These are phyloP conservation scores for Pandemis heparana DNA, from an alignment of 2,888 invertebrate species.

Conservation along the genomic window DNA sequence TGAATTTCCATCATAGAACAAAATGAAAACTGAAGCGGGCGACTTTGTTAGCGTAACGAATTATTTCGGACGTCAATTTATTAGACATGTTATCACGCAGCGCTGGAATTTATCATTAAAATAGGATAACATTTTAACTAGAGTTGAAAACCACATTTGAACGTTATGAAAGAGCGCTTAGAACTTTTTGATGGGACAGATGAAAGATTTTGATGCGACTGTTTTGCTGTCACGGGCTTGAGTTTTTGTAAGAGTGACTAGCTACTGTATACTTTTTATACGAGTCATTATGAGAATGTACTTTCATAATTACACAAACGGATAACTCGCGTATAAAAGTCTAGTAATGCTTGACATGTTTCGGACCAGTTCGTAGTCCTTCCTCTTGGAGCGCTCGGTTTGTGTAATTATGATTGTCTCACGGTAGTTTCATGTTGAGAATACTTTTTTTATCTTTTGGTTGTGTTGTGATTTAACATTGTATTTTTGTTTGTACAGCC, in stretches of 20 bases:
- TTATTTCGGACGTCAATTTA: conserved; percentile 82
- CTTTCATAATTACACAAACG: too few species aligned
- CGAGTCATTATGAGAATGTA: too few species aligned
- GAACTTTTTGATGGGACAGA: not conserved
- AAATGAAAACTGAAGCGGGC: conserved; percentile 83
- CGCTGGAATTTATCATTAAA: conserved; percentile 7
- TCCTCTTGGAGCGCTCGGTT: too few species aligned
- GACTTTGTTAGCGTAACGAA: conserved; percentile 82
- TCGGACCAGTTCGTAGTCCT: too few species aligned
- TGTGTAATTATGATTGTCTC: too few species aligned
- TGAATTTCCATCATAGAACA: conserved; percentile 84
- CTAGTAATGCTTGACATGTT: too few species aligned
- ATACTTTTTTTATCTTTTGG: not conserved
- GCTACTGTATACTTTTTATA: not conserved
- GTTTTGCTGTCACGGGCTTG: not conserved
- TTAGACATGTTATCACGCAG: conserved; percentile 70
- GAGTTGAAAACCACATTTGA: not conserved
- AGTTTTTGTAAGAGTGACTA: not conserved
- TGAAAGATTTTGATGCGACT: conserved; percentile 4
- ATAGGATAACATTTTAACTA: not conserved
- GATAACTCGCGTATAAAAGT: too few species aligned
- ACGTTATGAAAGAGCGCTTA: not conserved
- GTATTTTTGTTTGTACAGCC: conserved; percentile 64
- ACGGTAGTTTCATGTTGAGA: too few species aligned
- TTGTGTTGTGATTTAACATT: conserved; percentile 12